Percentiles rank a stretch among this genome's conserved stretches.
Evolutionary conservation across 2,113 vertebrate species (phyloP).

Genomic region (Tenrec ecaudatus): DNA sequence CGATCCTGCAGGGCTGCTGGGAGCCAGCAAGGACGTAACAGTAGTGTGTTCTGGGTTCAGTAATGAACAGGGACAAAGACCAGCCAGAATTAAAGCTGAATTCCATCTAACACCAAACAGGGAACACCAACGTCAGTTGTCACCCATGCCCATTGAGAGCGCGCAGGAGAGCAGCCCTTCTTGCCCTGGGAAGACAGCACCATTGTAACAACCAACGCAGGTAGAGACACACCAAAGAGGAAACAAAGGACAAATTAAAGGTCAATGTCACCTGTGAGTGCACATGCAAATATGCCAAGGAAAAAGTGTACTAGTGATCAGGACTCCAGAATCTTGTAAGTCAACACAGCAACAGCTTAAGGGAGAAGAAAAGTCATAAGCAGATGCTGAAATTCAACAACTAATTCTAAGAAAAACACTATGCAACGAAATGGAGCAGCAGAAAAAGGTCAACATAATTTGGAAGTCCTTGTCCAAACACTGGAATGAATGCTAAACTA

Average conservation of each 20-base stretch:
- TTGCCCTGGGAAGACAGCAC: not conserved
- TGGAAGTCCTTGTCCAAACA: not conserved
- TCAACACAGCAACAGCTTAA: not conserved
- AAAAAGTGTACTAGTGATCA: not conserved
- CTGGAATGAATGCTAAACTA: not conserved
- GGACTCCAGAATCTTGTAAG: not conserved
- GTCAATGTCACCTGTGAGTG: not conserved
- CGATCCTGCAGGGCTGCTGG: too few relatives aligned
- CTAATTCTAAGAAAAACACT: not conserved
- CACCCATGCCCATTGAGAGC: not conserved
- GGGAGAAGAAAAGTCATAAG: not conserved
- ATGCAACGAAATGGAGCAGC: not conserved
- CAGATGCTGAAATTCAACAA: not conserved
- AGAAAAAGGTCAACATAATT: constrained; percentile 28
- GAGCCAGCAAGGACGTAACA: too few relatives aligned
- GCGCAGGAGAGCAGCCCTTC: not conserved
- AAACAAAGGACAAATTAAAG: not conserved
- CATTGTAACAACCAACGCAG: not conserved
- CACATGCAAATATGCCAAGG: not conserved
- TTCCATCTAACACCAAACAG: not conserved
- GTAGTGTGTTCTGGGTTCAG: too few relatives aligned
- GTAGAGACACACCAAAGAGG: not conserved
- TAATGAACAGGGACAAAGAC: too few relatives aligned
- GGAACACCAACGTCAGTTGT: accelerated
- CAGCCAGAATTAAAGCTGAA: not conserved